phyloP scores from a whole-genome alignment of 2,113 vertebrate genomes.

The Garra rufa region DNA sequence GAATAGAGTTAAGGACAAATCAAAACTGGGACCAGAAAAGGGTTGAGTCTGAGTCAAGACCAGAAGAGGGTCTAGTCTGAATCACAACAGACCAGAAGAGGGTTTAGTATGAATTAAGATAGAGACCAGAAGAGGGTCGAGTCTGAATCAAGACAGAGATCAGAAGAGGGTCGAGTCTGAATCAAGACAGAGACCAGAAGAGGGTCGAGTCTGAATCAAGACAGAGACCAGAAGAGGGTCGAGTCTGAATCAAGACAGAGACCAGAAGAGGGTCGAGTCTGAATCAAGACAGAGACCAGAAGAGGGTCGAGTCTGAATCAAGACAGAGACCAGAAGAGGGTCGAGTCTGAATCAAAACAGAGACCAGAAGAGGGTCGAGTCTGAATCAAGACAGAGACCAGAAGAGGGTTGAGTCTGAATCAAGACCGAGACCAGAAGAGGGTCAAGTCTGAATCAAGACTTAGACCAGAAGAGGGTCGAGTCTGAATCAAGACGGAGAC shows the following conservation, averaged over 20 bases:
- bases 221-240: too few species aligned
- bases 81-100: not conserved
- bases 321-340: too few species aligned
- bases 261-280: not conserved
- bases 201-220: not conserved
- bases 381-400: not conserved
- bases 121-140: too few species aligned
- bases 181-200: not conserved
- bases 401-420: not conserved
- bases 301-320: too few species aligned
- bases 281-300: not conserved
- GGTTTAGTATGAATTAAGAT: not conserved
- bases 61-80: not conserved
- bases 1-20: not conserved
- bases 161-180: not conserved
- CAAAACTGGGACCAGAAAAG: too few species aligned
- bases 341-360: not conserved
- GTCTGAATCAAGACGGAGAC: too few species aligned
- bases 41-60: too few species aligned
- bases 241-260: too few species aligned
- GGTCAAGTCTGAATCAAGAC: not conserved
- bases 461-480: too few species aligned
- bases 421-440: too few species aligned
- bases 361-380: not conserved
- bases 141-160: too few species aligned